A percentile compares a stretch with the other conserved stretches of the same genome.
These are phyloP conservation scores for Callyntrura guangdongensis DNA, from an alignment of 2,888 invertebrate genomes.

Conservation along the genomic window DNA sequence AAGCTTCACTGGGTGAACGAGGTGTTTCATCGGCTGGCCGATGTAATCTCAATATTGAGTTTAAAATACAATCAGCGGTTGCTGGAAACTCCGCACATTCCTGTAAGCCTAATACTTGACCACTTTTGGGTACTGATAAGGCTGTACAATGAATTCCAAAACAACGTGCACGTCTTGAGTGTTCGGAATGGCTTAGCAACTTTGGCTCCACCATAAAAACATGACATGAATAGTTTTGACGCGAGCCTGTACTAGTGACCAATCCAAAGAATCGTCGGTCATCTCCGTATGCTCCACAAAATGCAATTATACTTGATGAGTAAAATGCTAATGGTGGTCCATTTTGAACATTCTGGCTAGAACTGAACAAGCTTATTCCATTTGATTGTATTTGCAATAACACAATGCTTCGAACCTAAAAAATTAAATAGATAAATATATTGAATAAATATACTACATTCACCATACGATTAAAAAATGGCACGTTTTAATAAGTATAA, in stretches of 20 bases:
- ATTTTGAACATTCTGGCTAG: slow-evolving; percentile 83
- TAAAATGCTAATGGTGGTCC: slow-evolving; percentile 84
- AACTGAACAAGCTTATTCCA: slow-evolving; percentile 84
- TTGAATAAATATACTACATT: too few relatives aligned
- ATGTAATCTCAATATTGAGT: slow-evolving; percentile 88
- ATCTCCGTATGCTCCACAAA: slow-evolving; percentile 95
- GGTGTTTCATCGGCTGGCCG: slow-evolving; percentile 83
- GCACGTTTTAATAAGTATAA: too few relatives aligned
- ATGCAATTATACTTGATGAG: slow-evolving; percentile 88
- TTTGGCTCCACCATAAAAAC: slow-evolving; percentile 97
- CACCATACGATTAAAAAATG: neutral
- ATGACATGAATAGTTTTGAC: slow-evolving; percentile 90
- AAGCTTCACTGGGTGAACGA: slow-evolving; percentile 84
- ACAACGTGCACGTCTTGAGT: slow-evolving; percentile 92
- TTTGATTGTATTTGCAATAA: slow-evolving; percentile 83
- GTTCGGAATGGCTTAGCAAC: slow-evolving; percentile 92
- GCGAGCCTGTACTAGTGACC: slow-evolving; percentile 91
- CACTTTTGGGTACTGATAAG: slow-evolving; percentile 88
- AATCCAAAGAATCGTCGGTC: slow-evolving; percentile 97
- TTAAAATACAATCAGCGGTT: slow-evolving; percentile 90
- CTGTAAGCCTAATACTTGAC: slow-evolving; percentile 84
- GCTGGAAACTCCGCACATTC: slow-evolving; percentile 93
- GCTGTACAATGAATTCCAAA: slow-evolving; percentile 95
- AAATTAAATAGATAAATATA: slow-evolving; percentile 30
- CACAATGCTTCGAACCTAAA: slow-evolving; percentile 84